Conservation (phyloP, 2,113 vertebrate genomes). For the Nanorana parkeri region DNA sequence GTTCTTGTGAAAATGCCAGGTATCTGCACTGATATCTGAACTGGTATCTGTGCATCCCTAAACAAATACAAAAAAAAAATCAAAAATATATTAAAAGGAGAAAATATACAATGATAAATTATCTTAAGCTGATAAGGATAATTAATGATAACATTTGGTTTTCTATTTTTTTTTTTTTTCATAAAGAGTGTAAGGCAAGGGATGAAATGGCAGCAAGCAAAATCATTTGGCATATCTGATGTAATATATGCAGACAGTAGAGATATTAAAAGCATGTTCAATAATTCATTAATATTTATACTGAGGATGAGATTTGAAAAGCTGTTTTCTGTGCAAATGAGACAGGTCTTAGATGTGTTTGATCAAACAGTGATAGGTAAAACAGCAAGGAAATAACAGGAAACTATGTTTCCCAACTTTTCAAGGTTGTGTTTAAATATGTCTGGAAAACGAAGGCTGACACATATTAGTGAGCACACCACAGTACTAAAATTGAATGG, state of each 20-base stretch:
- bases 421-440: slow-evolving; percentile 12
- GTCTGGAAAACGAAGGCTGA: not conserved
- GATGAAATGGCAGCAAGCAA: not conserved
- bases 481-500: no score
- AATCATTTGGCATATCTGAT: not conserved
- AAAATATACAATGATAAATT: no score
- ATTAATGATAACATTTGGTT: no score
- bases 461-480: no score
- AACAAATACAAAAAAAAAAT: no score
- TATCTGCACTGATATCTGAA: no score
- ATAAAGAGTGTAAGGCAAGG: no score
- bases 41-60: no score
- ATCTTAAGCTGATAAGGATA: no score
- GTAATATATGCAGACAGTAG: not conserved
- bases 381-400: slow-evolving; percentile 3
- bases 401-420: not conserved
- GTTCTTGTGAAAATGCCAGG: no score
- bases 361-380: slow-evolving; percentile 15
- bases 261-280: slow-evolving; percentile 30
- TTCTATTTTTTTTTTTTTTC: no score
- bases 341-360: slow-evolving; percentile 37
- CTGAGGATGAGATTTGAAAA: not conserved
- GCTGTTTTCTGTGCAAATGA: slow-evolving; percentile 33
- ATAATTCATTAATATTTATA: slow-evolving; percentile 37
- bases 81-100: no score